phyloP scores from a whole-genome alignment of 2,888 invertebrate species.

The Craniophora ligustri region DNA sequence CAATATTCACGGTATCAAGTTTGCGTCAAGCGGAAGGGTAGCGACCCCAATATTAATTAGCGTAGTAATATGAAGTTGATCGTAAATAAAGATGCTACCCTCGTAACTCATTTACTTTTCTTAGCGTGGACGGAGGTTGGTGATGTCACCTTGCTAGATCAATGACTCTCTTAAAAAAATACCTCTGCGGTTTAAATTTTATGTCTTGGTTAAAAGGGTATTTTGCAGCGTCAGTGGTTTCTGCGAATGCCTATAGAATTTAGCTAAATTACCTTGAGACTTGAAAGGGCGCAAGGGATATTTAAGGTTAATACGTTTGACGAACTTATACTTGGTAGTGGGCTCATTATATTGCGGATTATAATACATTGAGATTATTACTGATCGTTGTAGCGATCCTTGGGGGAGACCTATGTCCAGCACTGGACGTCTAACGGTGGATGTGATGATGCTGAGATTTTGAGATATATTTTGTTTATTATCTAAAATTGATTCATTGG shows the following conservation, averaged over 20 bases:
- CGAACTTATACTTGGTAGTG: no score
- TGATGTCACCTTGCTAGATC: constrained; percentile 26
- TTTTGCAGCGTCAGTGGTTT: constrained; percentile 5
- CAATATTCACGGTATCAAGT: constrained; percentile 37
- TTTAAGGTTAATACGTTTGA: no score
- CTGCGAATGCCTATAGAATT: not conserved
- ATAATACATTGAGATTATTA: constrained; percentile 1
- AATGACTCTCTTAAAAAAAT: constrained; percentile 11
- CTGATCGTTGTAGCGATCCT: not conserved
- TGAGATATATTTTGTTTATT: no score
- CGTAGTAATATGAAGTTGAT: constrained; percentile 52
- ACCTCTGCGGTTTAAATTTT: constrained; percentile 18
- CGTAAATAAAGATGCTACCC: constrained; percentile 50
- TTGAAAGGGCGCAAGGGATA: not conserved
- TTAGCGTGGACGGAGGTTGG: constrained; percentile 17
- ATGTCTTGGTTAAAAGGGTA: constrained; percentile 11
- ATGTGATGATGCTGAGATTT: no score
- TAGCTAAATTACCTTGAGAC: not conserved
- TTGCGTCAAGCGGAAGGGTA: constrained; percentile 23
- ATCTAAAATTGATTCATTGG: no score
- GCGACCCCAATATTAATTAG: constrained; percentile 52
- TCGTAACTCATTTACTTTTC: constrained; percentile 35
- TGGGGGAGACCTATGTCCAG: no score
- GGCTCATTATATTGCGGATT: not conserved
- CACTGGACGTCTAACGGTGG: no score